Conservation (phyloP, 2,888 invertebrate genomes). For the Apomyelois bistriatella region DNA sequence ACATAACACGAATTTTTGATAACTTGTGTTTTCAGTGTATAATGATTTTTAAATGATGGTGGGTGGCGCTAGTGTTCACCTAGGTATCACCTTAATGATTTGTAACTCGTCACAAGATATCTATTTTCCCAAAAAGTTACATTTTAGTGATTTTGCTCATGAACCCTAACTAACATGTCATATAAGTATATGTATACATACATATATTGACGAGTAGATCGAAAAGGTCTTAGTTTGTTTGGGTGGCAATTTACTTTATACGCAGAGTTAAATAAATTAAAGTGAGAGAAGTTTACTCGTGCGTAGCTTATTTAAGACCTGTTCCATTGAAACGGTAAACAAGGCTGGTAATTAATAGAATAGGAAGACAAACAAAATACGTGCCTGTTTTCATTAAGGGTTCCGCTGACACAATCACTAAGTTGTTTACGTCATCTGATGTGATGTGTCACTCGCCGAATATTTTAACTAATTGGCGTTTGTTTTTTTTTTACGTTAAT, state of each 20-base stretch:
- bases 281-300: conserved; percentile 57
- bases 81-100: too few species aligned
- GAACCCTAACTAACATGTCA: neutral
- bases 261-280: conserved; percentile 51
- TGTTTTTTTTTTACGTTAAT: neutral
- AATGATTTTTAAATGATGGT: too few species aligned
- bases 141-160: neutral
- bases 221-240: conserved; percentile 25
- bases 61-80: too few species aligned
- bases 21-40: too few species aligned
- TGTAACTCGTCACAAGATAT: too few species aligned
- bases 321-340: conserved; percentile 59
- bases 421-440: neutral
- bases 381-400: conserved; percentile 42
- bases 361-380: conserved; percentile 54
- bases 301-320: conserved; percentile 52
- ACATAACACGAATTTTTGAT: too few species aligned
- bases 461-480: conserved; percentile 15
- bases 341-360: conserved; percentile 59
- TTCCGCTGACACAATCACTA: conserved; percentile 15
- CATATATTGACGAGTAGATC: neutral
- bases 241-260: conserved; percentile 41
- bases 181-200: too few species aligned
- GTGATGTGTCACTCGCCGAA: neutral
- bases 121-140: too few species aligned